Base-by-base conservation (phyloP, 2,113 vertebrate genomes). In the Thomomys bottae region DNA sequence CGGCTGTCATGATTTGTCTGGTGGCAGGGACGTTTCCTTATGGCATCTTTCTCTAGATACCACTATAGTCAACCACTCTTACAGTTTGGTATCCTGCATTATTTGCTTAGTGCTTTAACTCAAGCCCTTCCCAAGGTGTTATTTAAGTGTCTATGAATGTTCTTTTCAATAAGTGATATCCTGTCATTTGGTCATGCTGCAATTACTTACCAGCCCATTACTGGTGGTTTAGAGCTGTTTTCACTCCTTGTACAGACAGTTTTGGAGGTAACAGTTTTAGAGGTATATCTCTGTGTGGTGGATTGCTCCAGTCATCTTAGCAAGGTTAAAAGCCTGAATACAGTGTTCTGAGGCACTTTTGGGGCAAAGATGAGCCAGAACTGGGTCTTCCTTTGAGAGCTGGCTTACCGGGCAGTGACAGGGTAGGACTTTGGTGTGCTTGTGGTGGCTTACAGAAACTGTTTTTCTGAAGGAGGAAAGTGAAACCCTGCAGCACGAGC, bases 1-100 rank as follows among this genome's bases (percentile, higher is more conserved):
- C 2, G 0, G n/a, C 6, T 15, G 12, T 8, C 5, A 2, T 36
- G 18, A 38, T 14, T 70, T n/a, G 0, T 2, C 2, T 5, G 21
- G 57, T 8, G 7, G 20, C 30, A 59, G 86, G 36, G 59, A 1
- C 49, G 1, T 38, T 64, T 57, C 76, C 26, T 75, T 24, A 54
- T 3, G 4, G 36, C n/a, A 0, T 32, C 24, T 34, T 34, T 40
- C 9, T 12, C 32, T 28, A n/a, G n/a, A 15, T 15, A 20, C 18
- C 2, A 36, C 40, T 3, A 5, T 10, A 0, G 6, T 42, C 42
- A 30, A 49, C 66, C 63, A 32, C 7, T 0, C 26, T 54, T 57
- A 63, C 73, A 24, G 2, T 23, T 88, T 34, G 26, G 71, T 4
- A 38, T 63, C 26, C 30, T 82, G 36, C 38, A 3, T 57, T 72